A percentile compares a stretch with the other conserved stretches of the same genome.
phyloP scores from a whole-genome alignment of 2,113 vertebrate genomes.

The Morone saxatilis region DNA sequence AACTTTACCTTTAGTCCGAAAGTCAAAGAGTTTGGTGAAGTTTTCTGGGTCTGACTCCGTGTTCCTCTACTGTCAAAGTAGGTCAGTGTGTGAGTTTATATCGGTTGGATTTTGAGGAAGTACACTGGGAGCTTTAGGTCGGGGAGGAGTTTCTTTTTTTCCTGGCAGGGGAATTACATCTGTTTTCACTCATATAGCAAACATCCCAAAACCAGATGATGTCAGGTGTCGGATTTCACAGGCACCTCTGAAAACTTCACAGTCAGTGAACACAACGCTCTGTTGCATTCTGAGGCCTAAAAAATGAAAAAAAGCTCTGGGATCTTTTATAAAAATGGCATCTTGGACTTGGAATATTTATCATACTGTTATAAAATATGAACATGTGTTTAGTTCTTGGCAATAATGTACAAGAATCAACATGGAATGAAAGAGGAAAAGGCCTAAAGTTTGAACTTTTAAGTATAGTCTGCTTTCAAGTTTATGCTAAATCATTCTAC shows the following conservation, averaged over 20 bases:
- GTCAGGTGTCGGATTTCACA: constrained; percentile 79
- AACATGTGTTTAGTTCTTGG: background rate
- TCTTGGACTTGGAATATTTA: background rate
- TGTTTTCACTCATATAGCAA: constrained; percentile 71
- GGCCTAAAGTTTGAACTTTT: background rate
- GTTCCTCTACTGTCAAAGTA: constrained; percentile 47
- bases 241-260: background rate
- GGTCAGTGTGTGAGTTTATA: constrained; percentile 71
- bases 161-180: constrained; percentile 63
- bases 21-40: constrained; percentile 19
- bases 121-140: constrained; percentile 32
- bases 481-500: too few relatives aligned
- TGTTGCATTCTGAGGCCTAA: constrained; percentile 6
- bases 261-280: background rate
- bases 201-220: constrained; percentile 58
- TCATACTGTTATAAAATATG: background rate
- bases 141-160: constrained; percentile 54
- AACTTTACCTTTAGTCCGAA: constrained; percentile 60
- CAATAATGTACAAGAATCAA: background rate
- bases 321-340: constrained; percentile 12
- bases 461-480: background rate
- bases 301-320: background rate
- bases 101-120: constrained; percentile 79
- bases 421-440: background rate
- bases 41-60: background rate